Base-by-base conservation (phyloP, 35 echinoderm and acorn worm genomes). In the Strongylocentrotus purpuratus region DNA sequence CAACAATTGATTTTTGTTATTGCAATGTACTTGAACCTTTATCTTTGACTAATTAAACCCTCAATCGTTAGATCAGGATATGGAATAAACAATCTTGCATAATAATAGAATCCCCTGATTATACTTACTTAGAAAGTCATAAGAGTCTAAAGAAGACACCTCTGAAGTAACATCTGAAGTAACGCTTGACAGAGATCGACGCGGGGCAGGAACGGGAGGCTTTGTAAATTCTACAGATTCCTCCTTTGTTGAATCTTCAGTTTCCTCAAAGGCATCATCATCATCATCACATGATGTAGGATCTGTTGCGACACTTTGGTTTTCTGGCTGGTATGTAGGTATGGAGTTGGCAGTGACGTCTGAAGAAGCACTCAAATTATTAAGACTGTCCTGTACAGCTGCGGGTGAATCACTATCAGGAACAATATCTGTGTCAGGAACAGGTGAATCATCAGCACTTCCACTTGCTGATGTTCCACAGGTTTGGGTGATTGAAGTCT, bases 121-220 rank as follows among this genome's bases (percentile, higher is more conserved):
- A 70, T 11, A 92, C 48, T 47, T 93, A 93, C 91, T 46, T 50
- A 93, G 13, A 22, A 93, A 93, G 48, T 93, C 91, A 93, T 93
- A 93, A 1, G 91, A 93, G 48, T 93, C 91, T 14, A 93, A 4
- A 50, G 91, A 93, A 2, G 91, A 93, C 11, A 32, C 48, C 0
- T 46, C 46, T 6, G 91, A 93, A 5, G n/a, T 15, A 11, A 46
- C 48, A 6, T 46, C 46, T 6, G 91, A 93, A 5, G n/a, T 15
- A 11, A 46, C 46, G 32, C 91, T 93, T 25, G 91, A 47, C 17
- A 93, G 17, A n/a, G 91, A 93, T 12, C 0, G 9, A 18, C 91
- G 17, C n/a, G 46, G 91, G 31, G 91, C 48, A 31, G 48, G 91
- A 58, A 25, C n/a, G 20, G 91, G 48, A 46, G 91, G 31, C 91